Percentiles rank a stretch among this genome's conserved stretches.
phyloP scores from a whole-genome alignment of 2,888 invertebrate genomes.

The Sialis fuliginosa region DNA sequence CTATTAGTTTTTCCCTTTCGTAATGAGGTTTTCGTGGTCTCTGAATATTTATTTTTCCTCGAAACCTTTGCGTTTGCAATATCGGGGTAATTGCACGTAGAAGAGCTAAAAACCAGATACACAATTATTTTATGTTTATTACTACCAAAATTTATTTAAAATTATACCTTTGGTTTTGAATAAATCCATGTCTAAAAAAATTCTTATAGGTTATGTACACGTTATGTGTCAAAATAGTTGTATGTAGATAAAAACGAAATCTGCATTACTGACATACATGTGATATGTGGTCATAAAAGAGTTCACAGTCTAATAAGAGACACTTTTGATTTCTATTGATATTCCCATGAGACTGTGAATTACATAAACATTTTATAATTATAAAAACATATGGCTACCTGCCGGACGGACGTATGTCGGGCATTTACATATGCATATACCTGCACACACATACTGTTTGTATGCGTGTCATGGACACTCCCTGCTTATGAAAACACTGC shows the following conservation, averaged over 20 bases:
- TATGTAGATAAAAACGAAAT: too few relatives aligned
- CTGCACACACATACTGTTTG: constrained; percentile 1
- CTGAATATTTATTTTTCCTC: constrained; percentile 63
- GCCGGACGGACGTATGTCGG: neutral
- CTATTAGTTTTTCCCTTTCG: constrained; percentile 43
- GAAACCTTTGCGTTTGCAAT: constrained; percentile 39
- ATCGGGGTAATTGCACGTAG: constrained; percentile 1
- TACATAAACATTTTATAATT: neutral
- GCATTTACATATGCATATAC: constrained; percentile 1
- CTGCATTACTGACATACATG: too few relatives aligned
- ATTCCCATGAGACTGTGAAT: neutral
- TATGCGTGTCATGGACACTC: constrained; percentile 7
- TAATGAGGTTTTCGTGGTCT: constrained; percentile 53
- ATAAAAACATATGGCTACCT: neutral
- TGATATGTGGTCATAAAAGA: too few relatives aligned
- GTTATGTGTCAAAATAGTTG: neutral
- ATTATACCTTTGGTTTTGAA: neutral
- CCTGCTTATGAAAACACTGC: neutral
- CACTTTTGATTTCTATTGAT: neutral
- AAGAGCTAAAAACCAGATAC: neutral
- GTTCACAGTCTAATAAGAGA: too few relatives aligned
- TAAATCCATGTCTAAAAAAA: neutral
- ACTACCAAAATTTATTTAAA: neutral
- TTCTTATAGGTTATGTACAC: neutral
- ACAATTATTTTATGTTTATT: too few relatives aligned